Evolutionary conservation across 2,888 invertebrate species (phyloP).

Genomic region (Sinelater perroti): DNA sequence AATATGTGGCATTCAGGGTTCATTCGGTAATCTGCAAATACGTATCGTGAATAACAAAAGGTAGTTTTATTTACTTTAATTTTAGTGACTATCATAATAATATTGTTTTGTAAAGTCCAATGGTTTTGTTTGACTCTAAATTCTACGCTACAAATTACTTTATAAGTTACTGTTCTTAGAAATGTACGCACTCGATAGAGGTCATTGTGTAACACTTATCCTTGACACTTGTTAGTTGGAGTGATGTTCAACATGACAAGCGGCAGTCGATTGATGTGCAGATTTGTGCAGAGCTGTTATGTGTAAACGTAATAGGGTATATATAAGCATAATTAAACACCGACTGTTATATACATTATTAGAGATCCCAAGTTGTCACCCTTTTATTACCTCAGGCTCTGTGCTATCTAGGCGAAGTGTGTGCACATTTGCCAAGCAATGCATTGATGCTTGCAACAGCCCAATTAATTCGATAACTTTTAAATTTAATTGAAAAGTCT

Average conservation of each 20-base stretch:
- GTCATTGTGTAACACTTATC: slow-evolving; percentile 29
- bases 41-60: slow-evolving; percentile 38
- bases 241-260: slow-evolving; percentile 31
- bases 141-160: slow-evolving; percentile 40
- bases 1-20: slow-evolving; percentile 54
- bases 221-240: slow-evolving; percentile 31
- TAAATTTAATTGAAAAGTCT: too few relatives aligned
- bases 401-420: slow-evolving; percentile 27
- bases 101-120: slow-evolving; percentile 45
- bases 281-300: slow-evolving; percentile 32
- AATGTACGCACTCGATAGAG: slow-evolving; percentile 35
- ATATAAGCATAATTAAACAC: slow-evolving; percentile 30
- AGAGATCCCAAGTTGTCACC: slow-evolving; percentile 27
- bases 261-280: slow-evolving; percentile 28
- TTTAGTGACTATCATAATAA: slow-evolving; percentile 36
- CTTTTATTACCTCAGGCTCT: slow-evolving; percentile 24
- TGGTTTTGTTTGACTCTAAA: slow-evolving; percentile 51
- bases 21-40: slow-evolving; percentile 38
- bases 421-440: slow-evolving; percentile 23
- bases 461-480: too few relatives aligned
- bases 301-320: slow-evolving; percentile 31
- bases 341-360: slow-evolving; percentile 32
- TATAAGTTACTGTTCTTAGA: slow-evolving; percentile 35
- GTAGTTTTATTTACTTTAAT: slow-evolving; percentile 39
- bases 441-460: slow-evolving; percentile 17